Percentiles rank a stretch among this genome's conserved stretches.
Evolutionary conservation across 2,113 vertebrate genomes (phyloP).

Genomic region (Telmatochromis bifrenatus): DNA sequence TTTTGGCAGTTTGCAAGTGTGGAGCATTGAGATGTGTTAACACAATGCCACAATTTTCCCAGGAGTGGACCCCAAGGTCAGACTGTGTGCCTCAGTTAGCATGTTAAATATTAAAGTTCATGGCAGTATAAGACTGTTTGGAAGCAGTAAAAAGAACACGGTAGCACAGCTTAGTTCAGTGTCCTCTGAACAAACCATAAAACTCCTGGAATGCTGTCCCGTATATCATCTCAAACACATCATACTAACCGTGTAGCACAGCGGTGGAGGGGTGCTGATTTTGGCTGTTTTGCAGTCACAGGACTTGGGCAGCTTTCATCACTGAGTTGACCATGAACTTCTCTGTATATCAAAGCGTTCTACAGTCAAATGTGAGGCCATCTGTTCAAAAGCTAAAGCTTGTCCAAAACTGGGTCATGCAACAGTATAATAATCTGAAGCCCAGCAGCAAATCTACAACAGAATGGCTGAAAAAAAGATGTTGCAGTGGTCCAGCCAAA

Average conservation of each 20-base stretch:
- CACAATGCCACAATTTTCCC: not conserved
- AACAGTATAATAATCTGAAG: not conserved
- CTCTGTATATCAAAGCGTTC: not conserved
- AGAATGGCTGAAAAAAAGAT: not conserved
- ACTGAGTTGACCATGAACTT: not conserved
- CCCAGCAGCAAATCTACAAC: not conserved
- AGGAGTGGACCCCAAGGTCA: not conserved
- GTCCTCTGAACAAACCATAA: not conserved
- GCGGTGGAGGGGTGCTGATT: not conserved
- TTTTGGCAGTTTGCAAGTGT: not conserved
- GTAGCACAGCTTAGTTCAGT: not conserved
- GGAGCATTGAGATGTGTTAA: not conserved
- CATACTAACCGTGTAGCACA: not conserved
- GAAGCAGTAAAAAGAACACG: not conserved
- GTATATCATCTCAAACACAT: not conserved
- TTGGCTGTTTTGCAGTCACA: not conserved
- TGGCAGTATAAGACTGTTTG: not conserved
- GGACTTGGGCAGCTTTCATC: not conserved
- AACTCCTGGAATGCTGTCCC: not conserved
- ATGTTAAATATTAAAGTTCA: not conserved
- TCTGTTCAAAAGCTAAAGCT: not conserved
- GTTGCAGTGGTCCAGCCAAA: not conserved
- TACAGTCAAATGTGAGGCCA: not conserved
- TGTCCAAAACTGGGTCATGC: not conserved
- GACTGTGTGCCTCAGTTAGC: not conserved